These are phyloP conservation scores for Coregonus sp. DNA, from an alignment of 2,797 vertebrate genomes.

Conservation along the genomic window DNA sequence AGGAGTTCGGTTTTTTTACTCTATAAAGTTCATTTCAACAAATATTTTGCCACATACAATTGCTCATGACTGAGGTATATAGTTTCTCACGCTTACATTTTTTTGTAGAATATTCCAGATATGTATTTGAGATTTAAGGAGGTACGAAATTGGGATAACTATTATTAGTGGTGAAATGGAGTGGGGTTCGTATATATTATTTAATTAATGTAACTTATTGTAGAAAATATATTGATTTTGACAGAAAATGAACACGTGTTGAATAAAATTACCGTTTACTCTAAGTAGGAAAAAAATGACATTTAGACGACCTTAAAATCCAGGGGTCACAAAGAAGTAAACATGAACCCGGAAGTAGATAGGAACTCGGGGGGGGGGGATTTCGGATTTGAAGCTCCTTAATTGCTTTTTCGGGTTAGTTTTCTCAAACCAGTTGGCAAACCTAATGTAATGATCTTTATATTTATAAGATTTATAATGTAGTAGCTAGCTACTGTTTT, in stretches of 20 bases:
- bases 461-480: neutral
- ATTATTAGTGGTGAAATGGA: neutral
- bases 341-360: constrained; percentile 54
- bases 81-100: neutral
- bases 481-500: neutral
- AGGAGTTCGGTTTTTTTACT: constrained; percentile 60
- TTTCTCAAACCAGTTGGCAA: neutral
- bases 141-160: neutral
- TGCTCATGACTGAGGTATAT: neutral
- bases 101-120: neutral
- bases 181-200: neutral
- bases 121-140: neutral
- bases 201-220: neutral
- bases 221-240: neutral
- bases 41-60: constrained; percentile 22
- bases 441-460: neutral
- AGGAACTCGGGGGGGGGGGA: constrained; percentile 25
- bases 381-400: constrained; percentile 56
- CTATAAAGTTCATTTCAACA: constrained; percentile 60
- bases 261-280: neutral
- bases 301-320: neutral
- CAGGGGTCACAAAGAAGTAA: constrained; percentile 1
- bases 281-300: neutral
- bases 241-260: neutral
- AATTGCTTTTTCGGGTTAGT: neutral